A percentile compares a stretch with the other conserved stretches of the same genome.
Evolutionary conservation across 2,888 invertebrate genomes (phyloP).

Genomic region (Nemotelus nigrinus): DNA sequence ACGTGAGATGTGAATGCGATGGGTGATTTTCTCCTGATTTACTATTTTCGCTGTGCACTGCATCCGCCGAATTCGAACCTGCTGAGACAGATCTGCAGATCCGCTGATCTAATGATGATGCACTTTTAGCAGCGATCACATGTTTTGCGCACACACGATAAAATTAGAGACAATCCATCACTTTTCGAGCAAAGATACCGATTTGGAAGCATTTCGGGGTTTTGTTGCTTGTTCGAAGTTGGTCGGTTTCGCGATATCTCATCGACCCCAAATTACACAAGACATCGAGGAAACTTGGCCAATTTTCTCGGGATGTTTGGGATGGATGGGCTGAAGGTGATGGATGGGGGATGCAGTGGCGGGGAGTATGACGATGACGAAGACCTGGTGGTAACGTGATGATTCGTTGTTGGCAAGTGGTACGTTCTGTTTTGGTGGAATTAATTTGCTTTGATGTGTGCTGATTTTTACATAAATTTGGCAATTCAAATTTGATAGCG

Average conservation of each 20-base stretch:
- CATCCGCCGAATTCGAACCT: background rate
- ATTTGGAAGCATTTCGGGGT: conserved; percentile 19
- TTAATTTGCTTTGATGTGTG: too few relatives aligned
- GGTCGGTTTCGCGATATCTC: background rate
- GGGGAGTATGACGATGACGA: too few relatives aligned
- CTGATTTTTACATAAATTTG: too few relatives aligned
- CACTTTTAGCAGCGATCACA: conserved; percentile 38
- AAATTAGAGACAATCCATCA: conserved; percentile 41
- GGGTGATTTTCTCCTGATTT: conserved; percentile 21
- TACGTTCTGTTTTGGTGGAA: too few relatives aligned
- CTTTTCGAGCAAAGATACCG: conserved; percentile 20
- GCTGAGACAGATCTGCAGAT: conserved; percentile 14
- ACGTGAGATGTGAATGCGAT: background rate
- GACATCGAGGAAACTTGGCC: background rate
- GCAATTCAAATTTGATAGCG: too few relatives aligned
- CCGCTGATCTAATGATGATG: conserved; percentile 28
- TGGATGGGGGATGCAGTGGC: too few relatives aligned
- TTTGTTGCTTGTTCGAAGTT: background rate
- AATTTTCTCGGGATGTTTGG: background rate
- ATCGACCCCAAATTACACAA: background rate
- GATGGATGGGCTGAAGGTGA: too few relatives aligned
- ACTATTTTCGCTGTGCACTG: conserved; percentile 18
- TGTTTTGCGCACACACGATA: conserved; percentile 23
- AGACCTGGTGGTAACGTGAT: too few relatives aligned
- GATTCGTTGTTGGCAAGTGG: too few relatives aligned